Conservation (phyloP, 2,113 vertebrate genomes). For the Dicaeum eximium region DNA sequence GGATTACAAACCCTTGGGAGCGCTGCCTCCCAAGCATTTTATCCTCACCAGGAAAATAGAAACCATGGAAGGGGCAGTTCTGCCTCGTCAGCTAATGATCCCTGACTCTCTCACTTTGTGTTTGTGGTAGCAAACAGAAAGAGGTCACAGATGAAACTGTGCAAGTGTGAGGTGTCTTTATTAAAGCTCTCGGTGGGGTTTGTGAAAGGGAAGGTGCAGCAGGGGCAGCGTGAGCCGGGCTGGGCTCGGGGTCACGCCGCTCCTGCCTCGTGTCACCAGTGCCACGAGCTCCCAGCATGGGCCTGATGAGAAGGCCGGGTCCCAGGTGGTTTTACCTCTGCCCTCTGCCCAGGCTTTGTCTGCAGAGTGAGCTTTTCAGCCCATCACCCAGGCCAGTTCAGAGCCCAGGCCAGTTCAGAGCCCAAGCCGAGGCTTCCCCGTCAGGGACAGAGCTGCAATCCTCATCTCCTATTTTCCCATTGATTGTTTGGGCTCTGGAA, state of each 20-base stretch:
- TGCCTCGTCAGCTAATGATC: slow-evolving; percentile 45
- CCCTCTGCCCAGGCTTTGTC: slow-evolving; percentile 34
- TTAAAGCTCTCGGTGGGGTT: not conserved
- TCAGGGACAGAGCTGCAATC: not conserved
- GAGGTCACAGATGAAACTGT: slow-evolving; percentile 30
- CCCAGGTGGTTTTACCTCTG: not conserved
- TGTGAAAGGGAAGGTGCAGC: not conserved
- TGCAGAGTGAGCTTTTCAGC: slow-evolving; percentile 38
- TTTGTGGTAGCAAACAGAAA: not conserved
- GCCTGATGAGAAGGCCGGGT: slow-evolving; percentile 16
- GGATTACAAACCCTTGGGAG: not conserved
- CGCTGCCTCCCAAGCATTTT: not conserved
- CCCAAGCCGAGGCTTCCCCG: too few species aligned
- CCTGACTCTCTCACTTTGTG: slow-evolving; percentile 24
- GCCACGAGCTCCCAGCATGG: not conserved
- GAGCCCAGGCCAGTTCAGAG: too few species aligned
- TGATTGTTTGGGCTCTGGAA: slow-evolving; percentile 27
- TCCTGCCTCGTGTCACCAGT: not conserved
- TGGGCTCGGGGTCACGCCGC: not conserved
- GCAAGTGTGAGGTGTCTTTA: not conserved
- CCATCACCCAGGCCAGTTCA: not conserved
- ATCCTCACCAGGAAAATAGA: not conserved
- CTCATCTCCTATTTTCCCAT: not conserved
- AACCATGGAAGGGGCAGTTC: slow-evolving; percentile 3
- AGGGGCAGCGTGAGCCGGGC: not conserved